Evolutionary conservation across 2,888 invertebrate genomes (phyloP), one percentile per base, ranked within the genome.

Genomic region (Sericinus montela): DNA sequence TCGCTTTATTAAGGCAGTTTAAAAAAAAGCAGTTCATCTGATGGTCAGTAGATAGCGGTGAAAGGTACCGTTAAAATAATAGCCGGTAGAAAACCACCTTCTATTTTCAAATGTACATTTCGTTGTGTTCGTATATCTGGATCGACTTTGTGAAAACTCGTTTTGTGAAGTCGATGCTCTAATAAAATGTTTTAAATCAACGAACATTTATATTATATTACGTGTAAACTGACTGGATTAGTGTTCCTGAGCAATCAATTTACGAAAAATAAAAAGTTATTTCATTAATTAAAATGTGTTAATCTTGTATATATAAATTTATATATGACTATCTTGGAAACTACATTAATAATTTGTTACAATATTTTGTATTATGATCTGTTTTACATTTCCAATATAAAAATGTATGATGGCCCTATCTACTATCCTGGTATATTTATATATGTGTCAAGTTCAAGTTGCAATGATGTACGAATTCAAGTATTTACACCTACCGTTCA

Each of bases 41-140:
- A 87, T 86, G 85, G 83, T 78, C 84, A 84, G 75, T 60, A 80
- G 88, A 88, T 87, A 86, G 80, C 80, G 86, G 86, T 87, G 87
- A 88, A 87, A 87, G 86, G 84, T 63, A 79, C 86, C 85, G 86
- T 86, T 87, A 87, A 62, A 71, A 72, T 83, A 79, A 85, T 83
- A 74, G 81, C 77, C 78, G 61, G 73, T 77, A 71, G 71, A 72
- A 78, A 75, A 72, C 69, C 72, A 73, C 75, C 75, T 72, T 66
- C 75, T 75, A 73, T 71, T 75, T 73, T 67, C 56, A 57, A 64
- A 64, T 63, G 67, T 64, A 61, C 63, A 50, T 39, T 55, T 41
- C 40, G 55, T 56, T 46, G 51, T 53, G 44, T 43, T 49, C 34
- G 32, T 44, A 35, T 52, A 48, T 38, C 41, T 45, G 45, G 50